These are phyloP conservation scores for Caenorhabditis sp. DNA, from an alignment of 2,888 invertebrate species.

Conservation along the genomic window DNA sequence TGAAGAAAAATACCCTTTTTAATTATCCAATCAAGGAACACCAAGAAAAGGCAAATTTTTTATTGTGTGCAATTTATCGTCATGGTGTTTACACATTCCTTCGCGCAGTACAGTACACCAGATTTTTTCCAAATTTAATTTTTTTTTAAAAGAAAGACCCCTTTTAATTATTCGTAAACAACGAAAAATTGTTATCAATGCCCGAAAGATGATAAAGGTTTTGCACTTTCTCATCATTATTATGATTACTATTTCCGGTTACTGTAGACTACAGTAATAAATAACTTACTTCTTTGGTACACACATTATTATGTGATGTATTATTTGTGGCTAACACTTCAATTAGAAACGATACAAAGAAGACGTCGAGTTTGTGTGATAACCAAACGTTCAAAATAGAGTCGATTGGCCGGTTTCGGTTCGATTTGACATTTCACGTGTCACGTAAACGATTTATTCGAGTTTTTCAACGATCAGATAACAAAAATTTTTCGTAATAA, in stretches of 20 bases:
- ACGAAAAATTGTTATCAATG: no score
- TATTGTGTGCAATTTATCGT: no score
- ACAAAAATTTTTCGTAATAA: background rate
- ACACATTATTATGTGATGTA: constrained; percentile 8
- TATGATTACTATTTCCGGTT: background rate
- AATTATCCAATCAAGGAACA: no score
- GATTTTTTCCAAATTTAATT: no score
- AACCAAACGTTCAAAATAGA: background rate
- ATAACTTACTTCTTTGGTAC: constrained; percentile 23
- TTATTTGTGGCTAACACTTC: background rate
- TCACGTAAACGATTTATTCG: background rate
- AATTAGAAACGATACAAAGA: constrained; percentile 3
- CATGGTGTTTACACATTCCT: no score
- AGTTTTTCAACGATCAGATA: background rate
- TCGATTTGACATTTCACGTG: background rate
- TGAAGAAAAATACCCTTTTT: no score
- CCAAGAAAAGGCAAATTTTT: no score
- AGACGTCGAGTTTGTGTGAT: background rate
- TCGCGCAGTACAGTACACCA: no score
- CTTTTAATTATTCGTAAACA: no score
- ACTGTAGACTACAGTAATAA: background rate
- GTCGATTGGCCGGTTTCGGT: background rate
- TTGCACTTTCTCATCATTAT: no score
- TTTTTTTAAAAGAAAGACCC: no score
- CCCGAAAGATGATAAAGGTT: no score